phyloP scores from a whole-genome alignment of 2,797 vertebrate genomes.

The Gorsachius magnificus region DNA sequence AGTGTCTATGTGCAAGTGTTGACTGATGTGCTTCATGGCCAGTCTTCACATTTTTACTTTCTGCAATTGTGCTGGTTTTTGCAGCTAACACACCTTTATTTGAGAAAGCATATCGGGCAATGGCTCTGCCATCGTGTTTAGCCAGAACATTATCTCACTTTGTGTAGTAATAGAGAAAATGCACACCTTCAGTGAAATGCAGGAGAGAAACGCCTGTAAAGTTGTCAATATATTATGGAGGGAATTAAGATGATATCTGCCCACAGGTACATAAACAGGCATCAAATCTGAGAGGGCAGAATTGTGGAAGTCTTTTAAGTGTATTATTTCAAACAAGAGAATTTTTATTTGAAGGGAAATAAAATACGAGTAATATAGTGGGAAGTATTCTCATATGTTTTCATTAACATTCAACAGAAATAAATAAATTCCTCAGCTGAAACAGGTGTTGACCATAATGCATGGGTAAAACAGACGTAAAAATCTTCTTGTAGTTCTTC shows the following conservation, averaged over 20 bases:
- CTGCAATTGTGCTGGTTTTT: neutral
- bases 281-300: neutral
- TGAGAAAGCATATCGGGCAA: neutral
- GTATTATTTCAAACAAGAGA: neutral
- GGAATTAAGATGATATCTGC: neutral
- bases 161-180: neutral
- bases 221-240: neutral
- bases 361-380: neutral
- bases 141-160: neutral
- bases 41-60: neutral
- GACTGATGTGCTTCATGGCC: neutral
- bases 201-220: neutral
- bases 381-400: neutral
- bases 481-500: neutral
- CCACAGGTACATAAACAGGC: neutral
- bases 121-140: neutral
- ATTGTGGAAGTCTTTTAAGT: neutral
- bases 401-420: neutral
- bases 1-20: neutral
- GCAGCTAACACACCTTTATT: neutral
- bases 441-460: neutral
- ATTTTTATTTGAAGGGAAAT: neutral
- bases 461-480: neutral
- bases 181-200: neutral
- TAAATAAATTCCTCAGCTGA: neutral